Evolutionary conservation across 53 echinoderm and acorn worm genomes (phyloP).

Genomic region (Luidia sarsii): DNA sequence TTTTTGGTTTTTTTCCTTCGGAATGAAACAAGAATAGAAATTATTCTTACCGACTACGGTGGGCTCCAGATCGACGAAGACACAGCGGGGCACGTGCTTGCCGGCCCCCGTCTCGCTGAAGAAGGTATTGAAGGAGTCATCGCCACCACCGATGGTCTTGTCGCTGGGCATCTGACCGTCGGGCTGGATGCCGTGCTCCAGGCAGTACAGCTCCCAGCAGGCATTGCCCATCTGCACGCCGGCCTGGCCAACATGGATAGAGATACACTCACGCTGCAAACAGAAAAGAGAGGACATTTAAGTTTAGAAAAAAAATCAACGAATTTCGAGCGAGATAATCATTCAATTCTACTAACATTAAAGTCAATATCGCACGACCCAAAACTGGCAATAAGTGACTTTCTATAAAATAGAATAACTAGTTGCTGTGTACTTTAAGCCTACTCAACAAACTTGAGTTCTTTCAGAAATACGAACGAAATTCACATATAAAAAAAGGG

Average conservation of each 20-base stretch:
- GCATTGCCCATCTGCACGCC: constrained; percentile 90
- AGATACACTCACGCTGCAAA: constrained; percentile 76
- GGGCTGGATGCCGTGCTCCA: constrained; percentile 91
- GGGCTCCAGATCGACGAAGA: constrained; percentile 57
- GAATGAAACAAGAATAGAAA: too few relatives aligned
- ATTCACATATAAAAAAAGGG: too few relatives aligned
- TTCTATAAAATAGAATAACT: too few relatives aligned
- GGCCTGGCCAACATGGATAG: constrained; percentile 85
- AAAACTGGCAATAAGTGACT: too few relatives aligned
- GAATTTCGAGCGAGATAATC: too few relatives aligned
- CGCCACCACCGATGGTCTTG: constrained; percentile 70
- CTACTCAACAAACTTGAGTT: too few relatives aligned
- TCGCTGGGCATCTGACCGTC: constrained; percentile 97
- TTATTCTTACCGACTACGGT: constrained; percentile 49
- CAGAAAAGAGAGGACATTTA: background rate
- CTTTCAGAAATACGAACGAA: too few relatives aligned
- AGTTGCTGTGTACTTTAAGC: too few relatives aligned
- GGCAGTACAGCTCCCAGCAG: constrained; percentile 88
- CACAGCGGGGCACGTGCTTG: constrained; percentile 56
- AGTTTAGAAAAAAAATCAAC: too few relatives aligned
- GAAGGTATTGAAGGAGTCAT: constrained; percentile 62
- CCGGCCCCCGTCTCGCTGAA: constrained; percentile 45
- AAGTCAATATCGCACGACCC: too few relatives aligned
- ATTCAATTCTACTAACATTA: too few relatives aligned
- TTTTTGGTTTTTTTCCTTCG: too few relatives aligned